A percentile compares a stretch with the other conserved stretches of the same genome.
Evolutionary conservation across 2,113 vertebrate genomes (phyloP).

Genomic region (Clarias macrocephalus): DNA sequence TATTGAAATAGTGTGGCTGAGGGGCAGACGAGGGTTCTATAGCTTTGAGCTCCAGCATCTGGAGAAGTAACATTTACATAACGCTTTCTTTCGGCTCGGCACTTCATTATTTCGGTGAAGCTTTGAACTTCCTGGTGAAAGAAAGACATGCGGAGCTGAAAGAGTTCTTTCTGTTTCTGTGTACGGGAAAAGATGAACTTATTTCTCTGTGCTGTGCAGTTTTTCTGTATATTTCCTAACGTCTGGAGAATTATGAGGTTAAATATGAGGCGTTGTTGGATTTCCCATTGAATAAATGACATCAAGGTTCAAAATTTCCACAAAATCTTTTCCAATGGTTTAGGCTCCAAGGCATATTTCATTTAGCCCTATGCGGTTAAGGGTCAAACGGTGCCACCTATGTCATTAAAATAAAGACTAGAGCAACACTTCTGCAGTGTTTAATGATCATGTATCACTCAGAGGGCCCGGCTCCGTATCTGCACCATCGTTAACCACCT

Average conservation of each 20-base stretch:
- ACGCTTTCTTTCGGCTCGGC: constrained; percentile 68
- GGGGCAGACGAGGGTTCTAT: constrained; percentile 60
- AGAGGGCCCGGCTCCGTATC: constrained; percentile 80
- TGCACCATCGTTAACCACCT: constrained; percentile 79
- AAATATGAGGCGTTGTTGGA: constrained; percentile 4
- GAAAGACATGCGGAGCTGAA: neutral
- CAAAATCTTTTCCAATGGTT: neutral
- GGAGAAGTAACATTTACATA: constrained; percentile 79
- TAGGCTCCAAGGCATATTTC: constrained; percentile 67
- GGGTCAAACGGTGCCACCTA: constrained; percentile 96
- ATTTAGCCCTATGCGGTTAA: constrained; percentile 85
- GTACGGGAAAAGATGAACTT: neutral
- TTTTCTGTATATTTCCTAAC: neutral
- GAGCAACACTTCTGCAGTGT: constrained; percentile 62
- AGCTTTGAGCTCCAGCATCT: constrained; percentile 71
- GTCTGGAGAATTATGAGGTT: neutral
- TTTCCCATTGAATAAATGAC: constrained; percentile 28
- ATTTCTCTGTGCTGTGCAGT: neutral
- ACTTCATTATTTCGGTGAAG: constrained; percentile 62
- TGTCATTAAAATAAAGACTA: constrained; percentile 87
- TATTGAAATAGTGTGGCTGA: constrained; percentile 64
- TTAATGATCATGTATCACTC: constrained; percentile 99
- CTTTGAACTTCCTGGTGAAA: neutral
- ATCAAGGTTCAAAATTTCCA: constrained; percentile 28
- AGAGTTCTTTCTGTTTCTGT: neutral